Conservation (phyloP, 2,888 invertebrate genomes). For the Iselma pallidipennis region DNA sequence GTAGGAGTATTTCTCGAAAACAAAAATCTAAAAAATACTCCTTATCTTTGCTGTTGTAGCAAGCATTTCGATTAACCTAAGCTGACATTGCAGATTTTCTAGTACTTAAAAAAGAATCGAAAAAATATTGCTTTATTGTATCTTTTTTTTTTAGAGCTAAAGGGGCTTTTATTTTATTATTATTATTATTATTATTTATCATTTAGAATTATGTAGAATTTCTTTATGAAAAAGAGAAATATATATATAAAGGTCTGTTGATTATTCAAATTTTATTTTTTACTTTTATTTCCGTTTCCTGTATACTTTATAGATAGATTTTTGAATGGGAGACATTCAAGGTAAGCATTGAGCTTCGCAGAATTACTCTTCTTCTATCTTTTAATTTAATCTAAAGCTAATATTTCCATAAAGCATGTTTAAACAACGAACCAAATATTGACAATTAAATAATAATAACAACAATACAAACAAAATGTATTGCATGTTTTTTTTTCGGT, state of each 20-base stretch:
- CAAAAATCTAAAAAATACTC: conserved; percentile 1
- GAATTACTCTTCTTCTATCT: conserved; percentile 26
- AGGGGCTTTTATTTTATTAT: conserved; percentile 27
- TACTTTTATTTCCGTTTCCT: conserved; percentile 14
- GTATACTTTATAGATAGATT: conserved; percentile 1
- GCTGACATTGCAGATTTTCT: conserved; percentile 22
- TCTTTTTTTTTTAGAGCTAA: conserved; percentile 19
- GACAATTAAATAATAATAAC: conserved; percentile 19
- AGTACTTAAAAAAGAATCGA: conserved; percentile 10
- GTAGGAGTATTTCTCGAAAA: not conserved
- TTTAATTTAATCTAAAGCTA: conserved; percentile 8
- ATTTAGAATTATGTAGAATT: conserved; percentile 27
- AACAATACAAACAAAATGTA: not conserved
- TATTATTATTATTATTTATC: conserved; percentile 17
- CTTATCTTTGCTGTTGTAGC: conserved; percentile 1
- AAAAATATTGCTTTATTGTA: conserved; percentile 21
- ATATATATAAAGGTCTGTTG: conserved; percentile 34
- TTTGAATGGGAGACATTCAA: conserved; percentile 12
- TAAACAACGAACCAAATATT: conserved; percentile 24
- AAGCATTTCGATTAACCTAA: conserved; percentile 24
- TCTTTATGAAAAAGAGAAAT: conserved; percentile 16
- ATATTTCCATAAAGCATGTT: not conserved
- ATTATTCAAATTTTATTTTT: conserved; percentile 12
- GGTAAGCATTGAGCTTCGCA: conserved; percentile 32
- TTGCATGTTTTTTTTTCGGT: no score